Evolutionary conservation across 2,113 vertebrate species (phyloP), one percentile per base, ranked within the genome.

Genomic region (Eonycteris spelaea): DNA sequence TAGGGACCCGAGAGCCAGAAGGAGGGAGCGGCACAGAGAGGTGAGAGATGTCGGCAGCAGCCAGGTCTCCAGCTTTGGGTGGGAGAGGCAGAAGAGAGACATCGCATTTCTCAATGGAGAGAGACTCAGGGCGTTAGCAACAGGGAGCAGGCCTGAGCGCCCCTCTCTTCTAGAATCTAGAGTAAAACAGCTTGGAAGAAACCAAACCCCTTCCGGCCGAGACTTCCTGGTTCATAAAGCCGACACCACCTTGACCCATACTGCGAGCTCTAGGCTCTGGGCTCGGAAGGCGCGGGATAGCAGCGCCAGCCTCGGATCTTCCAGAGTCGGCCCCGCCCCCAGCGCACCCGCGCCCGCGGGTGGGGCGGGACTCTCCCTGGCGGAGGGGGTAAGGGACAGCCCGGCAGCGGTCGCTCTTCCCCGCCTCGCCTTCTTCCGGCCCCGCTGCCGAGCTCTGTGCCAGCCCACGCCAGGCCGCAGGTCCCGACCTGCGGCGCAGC

Each of bases 291-390:
- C 7, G 48, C 2, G 2, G 28, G 7, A 67, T 9, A 11, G 10
- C 45, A 45, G 45, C 45, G 26, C 15, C 9, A 22, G 53, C n/a
- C 22, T 43, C 61, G 5, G 10, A 4, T 43, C 30, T 5, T 28
- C 24, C 28, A 4, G 8, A 7, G 2, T 24, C 6, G 59, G 92
- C 55, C 53, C 91, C 6, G 96, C 43, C 97, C 96, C 92, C 93
- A 59, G 22, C 57, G 57, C 21, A 57, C 57, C 57, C 57, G 8
- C 22, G 57, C 57, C 9, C 55, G 19, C 57, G 21, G 57, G 57
- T 2, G 57, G 57, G 57, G 57, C 57, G 22, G 57, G 57, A 22
- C 57, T 59, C 21, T 8, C 57, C 10, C 57, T 24, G 57, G 57
- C 57, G 57, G 57, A 1, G 3, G 48, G 22, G 22, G 55, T 6